Conservation (phyloP, 2,113 vertebrate species). For the Strix aluco region DNA sequence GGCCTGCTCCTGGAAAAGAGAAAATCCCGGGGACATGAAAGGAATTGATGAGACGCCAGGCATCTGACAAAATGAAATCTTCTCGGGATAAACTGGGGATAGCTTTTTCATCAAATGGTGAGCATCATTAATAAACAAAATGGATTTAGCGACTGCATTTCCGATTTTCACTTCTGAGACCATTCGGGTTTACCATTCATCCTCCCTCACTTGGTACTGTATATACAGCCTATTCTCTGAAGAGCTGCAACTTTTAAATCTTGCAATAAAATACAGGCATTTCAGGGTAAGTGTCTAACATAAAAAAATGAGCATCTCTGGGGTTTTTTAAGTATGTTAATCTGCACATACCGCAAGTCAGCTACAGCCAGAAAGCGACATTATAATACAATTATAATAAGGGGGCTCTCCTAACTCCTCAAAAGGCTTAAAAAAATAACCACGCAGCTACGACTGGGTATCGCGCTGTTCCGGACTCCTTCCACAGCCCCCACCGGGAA, state of each 20-base stretch:
- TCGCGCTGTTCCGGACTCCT: background rate
- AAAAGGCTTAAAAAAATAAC: background rate
- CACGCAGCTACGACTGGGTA: fast-evolving
- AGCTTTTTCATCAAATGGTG: background rate
- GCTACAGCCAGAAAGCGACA: background rate
- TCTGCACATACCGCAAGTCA: background rate
- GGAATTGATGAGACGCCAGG: conserved; percentile 37
- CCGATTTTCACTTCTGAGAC: background rate
- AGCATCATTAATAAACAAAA: conserved; percentile 11
- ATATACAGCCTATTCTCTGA: background rate
- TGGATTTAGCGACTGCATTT: background rate
- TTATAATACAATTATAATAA: background rate
- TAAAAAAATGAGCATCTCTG: background rate
- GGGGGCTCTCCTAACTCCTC: background rate
- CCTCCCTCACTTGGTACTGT: background rate
- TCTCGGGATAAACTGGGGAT: background rate
- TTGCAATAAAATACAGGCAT: background rate
- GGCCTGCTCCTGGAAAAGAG: conserved; percentile 41
- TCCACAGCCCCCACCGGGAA: background rate
- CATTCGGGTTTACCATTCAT: background rate
- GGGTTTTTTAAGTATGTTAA: background rate
- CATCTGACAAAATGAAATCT: conserved; percentile 4
- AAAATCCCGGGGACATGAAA: conserved; percentile 44
- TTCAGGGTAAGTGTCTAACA: background rate
- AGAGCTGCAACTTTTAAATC: conserved; percentile 17